A percentile compares a stretch with the other conserved stretches of the same genome.
Conservation (phyloP, 2,888 invertebrate genomes). For the Diploptera punctata region DNA sequence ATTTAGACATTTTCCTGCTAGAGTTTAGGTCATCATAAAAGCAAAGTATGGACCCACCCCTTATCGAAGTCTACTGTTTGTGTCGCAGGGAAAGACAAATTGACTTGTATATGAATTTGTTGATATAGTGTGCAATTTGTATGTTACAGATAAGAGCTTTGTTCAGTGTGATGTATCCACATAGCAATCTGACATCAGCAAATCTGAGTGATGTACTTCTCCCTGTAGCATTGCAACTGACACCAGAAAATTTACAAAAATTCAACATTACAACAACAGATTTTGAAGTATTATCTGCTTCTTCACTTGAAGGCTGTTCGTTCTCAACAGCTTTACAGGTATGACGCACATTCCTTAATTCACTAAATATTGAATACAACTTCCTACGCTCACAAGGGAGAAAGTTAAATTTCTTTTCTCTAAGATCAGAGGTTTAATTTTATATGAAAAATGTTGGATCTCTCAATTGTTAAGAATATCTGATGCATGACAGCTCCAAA, state of each 20-base stretch:
- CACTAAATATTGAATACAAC: no score
- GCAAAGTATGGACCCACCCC: no score
- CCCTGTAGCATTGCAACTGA: conserved; percentile 31
- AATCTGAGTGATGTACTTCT: conserved; percentile 1
- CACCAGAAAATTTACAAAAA: conserved; percentile 34
- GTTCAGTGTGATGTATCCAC: conserved; percentile 22
- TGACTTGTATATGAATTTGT: background rate
- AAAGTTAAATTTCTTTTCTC: no score
- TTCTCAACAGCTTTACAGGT: conserved; percentile 38
- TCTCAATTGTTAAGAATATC: no score
- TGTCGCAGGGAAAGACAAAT: background rate
- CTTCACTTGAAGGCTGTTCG: conserved; percentile 9
- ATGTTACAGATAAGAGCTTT: conserved; percentile 32
- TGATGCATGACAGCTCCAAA: no score
- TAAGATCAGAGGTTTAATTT: no score
- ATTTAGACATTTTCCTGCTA: no score
- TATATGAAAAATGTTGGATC: no score
- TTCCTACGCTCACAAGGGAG: no score
- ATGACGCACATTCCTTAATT: no score
- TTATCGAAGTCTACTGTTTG: no score
- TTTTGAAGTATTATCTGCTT: conserved; percentile 25
- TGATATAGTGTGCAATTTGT: background rate
- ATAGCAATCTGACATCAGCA: background rate
- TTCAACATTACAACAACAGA: conserved; percentile 36
- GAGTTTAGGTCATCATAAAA: no score